Base-by-base conservation (phyloP, 2,888 invertebrate species). In the Athalia circularis region DNA sequence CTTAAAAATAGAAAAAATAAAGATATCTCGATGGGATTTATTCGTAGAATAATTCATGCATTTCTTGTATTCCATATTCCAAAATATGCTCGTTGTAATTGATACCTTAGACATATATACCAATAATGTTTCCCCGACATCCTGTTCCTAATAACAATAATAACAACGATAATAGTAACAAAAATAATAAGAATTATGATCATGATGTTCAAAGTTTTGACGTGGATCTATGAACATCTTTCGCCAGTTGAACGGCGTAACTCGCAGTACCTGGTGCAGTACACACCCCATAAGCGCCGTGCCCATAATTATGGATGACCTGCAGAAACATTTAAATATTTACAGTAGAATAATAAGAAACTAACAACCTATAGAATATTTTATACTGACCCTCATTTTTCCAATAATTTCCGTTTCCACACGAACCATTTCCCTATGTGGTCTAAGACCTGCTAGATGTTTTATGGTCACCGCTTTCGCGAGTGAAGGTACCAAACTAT, bases 241-340 rank as follows among this genome's bases (percentile, higher is more conserved):
- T 91, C 0, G 95, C 94, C 15, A 96, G 90, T 75, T 93, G 87
- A 0, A 96, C 94, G 0, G 97, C 96, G 85, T 96, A 92, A 79
- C 94, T 91, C 0, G 96, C 94, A 0, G 97, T 97, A 7, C 98
- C 98, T 48, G 98, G 98, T 5, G 97, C 95, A 57, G 96, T 94
- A 80, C 96, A 95, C 0, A 98, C 95, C 0, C 98, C 98, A 88
- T 98, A 97, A 0, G 97, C 98, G 0, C 98, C 98, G 88, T 98
- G 98, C 0, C 98, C 98, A 88, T 98, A 98, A 90, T 98, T 97
- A 88, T 99, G 98, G 5, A 98, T 94, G 52, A 98, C 67, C 90
- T 90, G 79, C 77, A 81, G 75, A 70, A 64, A 80, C 79, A 68
- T 68, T 47, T 29, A 80, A 5, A n/a, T 5, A 52, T 52, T 50